Conservation (phyloP, 2,888 invertebrate species). For the Tortricodes alternella region DNA sequence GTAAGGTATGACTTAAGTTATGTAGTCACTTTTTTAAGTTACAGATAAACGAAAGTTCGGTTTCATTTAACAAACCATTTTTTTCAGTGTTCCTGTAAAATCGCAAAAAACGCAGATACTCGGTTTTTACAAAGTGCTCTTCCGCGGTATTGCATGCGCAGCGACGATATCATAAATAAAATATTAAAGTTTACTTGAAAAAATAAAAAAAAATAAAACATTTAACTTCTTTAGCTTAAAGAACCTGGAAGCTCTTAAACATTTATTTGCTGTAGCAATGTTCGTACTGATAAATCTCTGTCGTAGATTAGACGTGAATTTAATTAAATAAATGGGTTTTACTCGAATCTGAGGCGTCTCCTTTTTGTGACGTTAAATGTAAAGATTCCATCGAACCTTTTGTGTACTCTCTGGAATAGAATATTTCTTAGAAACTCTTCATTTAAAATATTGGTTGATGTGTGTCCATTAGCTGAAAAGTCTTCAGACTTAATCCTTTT, state of each 20-base stretch:
- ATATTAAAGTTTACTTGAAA: too few species aligned
- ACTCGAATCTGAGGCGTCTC: conserved; percentile 38
- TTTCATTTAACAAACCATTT: too few species aligned
- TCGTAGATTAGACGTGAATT: conserved; percentile 37
- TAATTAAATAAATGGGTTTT: conserved; percentile 42
- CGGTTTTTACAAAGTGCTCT: too few species aligned
- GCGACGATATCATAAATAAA: too few species aligned
- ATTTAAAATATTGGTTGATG: neutral
- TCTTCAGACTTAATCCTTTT: neutral
- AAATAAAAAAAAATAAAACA: too few species aligned
- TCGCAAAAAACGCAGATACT: too few species aligned
- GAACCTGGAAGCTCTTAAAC: neutral
- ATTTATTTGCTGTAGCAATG: conserved; percentile 12
- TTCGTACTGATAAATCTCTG: conserved; percentile 33
- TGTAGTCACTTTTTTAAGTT: too few species aligned
- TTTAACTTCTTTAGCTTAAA: neutral
- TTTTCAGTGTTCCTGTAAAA: too few species aligned
- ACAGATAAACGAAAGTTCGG: too few species aligned
- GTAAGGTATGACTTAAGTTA: too few species aligned
- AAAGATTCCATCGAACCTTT: conserved; percentile 14
- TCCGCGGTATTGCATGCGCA: too few species aligned
- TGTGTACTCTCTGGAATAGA: neutral
- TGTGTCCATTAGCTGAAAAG: neutral
- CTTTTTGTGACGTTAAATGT: conserved; percentile 29
- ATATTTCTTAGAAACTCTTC: neutral